A percentile compares a stretch with the other conserved stretches of the same genome.
These are phyloP conservation scores for Sphaerophoria rueppellii DNA, from an alignment of 2,888 invertebrate species.

Conservation along the genomic window DNA sequence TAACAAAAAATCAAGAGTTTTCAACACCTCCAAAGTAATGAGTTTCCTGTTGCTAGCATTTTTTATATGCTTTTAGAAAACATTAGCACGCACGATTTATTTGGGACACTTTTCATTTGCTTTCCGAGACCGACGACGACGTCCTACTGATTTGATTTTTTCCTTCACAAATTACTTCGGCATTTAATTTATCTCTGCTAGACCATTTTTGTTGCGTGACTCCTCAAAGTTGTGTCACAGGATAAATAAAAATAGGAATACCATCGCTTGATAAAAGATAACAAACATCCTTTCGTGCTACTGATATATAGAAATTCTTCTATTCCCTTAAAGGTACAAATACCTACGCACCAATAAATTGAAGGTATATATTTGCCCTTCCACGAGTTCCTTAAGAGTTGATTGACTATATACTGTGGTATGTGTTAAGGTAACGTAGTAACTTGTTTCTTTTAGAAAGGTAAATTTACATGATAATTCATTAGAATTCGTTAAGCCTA, in stretches of 20 bases:
- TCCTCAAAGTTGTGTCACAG: neutral
- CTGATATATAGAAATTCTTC: neutral
- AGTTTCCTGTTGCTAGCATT: neutral
- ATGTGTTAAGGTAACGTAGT: neutral
- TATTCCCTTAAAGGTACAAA: neutral
- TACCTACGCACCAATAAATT: conserved; percentile 1
- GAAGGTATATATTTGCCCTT: neutral
- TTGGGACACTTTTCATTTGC: conserved; percentile 38
- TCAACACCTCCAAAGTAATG: neutral
- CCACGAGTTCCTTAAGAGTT: neutral
- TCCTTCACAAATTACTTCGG: conserved; percentile 34
- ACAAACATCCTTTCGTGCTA: conserved; percentile 30
- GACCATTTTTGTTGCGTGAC: conserved; percentile 35
- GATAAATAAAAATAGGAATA: conserved; percentile 28
- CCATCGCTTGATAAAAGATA: conserved; percentile 29
- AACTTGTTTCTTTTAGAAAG: conserved; percentile 11
- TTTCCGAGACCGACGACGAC: neutral
- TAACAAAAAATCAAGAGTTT: no score
- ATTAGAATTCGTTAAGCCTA: conserved; percentile 26
- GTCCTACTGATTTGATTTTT: conserved; percentile 40
- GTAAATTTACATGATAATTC: conserved; percentile 25
- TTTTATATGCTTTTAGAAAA: conserved; percentile 2
- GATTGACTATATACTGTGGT: conserved; percentile 44
- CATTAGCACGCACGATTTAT: conserved; percentile 31
- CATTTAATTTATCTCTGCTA: conserved; percentile 35